A percentile compares a stretch with the other conserved stretches of the same genome.
Conservation (phyloP, 1,140 invertebrate genomes). For the Drosophila sucinea region DNA sequence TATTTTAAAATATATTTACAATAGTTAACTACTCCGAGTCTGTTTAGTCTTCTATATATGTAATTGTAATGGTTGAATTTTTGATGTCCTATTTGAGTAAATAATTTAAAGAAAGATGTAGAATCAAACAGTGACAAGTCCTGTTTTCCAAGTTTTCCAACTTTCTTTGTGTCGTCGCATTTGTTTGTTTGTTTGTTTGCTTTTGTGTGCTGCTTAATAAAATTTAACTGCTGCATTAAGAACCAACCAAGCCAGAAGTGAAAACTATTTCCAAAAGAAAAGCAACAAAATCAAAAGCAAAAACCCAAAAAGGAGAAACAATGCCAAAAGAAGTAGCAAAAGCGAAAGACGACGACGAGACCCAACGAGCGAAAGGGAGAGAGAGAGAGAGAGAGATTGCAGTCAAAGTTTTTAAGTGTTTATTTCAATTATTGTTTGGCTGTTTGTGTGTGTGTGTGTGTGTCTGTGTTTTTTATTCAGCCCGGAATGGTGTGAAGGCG, state of each 20-base stretch:
- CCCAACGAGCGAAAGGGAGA: conserved; percentile 20
- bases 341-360: conserved; percentile 13
- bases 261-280: conserved; percentile 60
- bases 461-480: conserved; percentile 24
- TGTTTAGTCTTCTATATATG: too few relatives aligned
- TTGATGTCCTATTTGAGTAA: too few relatives aligned
- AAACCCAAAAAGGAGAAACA: conserved; percentile 33
- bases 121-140: too few relatives aligned
- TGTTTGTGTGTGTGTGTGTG: conserved; percentile 44
- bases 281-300: conserved; percentile 20
- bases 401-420: conserved; percentile 80
- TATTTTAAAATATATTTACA: too few relatives aligned
- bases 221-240: conserved; percentile 65
- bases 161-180: background rate
- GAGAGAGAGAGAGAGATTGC: conserved; percentile 37
- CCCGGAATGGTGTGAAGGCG: background rate
- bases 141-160: conserved; percentile 25
- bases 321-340: conserved; percentile 20
- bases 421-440: conserved; percentile 80
- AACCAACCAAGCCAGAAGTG: conserved; percentile 36
- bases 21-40: too few relatives aligned
- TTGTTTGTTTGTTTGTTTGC: conserved; percentile 1
- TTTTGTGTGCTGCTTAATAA: conserved; percentile 53
- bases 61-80: too few relatives aligned
- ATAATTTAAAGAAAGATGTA: too few relatives aligned